phyloP scores from a whole-genome alignment of 2,113 vertebrate genomes.

The Sorex araneus region DNA sequence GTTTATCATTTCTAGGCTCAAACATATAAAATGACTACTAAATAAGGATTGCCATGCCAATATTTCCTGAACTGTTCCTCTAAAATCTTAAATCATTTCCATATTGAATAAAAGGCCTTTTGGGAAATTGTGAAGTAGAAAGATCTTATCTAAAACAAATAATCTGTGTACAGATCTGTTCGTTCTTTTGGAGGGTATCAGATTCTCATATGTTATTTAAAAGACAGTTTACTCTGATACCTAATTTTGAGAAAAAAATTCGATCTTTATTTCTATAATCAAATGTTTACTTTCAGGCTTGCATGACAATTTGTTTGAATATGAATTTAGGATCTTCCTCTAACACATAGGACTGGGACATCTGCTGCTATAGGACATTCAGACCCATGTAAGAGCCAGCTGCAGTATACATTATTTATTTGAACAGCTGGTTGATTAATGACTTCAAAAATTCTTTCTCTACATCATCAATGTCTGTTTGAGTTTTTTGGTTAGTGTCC shows the following conservation, averaged over 20 bases:
- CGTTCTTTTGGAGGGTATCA: background rate
- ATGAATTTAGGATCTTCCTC: conserved; percentile 65
- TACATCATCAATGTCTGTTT: conserved; percentile 29
- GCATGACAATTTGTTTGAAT: conserved; percentile 60
- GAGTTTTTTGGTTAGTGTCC: background rate
- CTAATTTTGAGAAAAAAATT: conserved; percentile 61
- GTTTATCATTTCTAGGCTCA: background rate
- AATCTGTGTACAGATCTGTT: background rate
- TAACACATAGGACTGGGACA: conserved; percentile 77
- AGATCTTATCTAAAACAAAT: conserved; percentile 53
- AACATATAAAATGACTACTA: background rate
- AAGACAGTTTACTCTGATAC: conserved; percentile 34
- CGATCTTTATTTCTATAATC: conserved; percentile 56
- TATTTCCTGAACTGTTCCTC: conserved; percentile 35
- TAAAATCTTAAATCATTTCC: conserved; percentile 35
- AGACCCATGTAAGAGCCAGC: conserved; percentile 68
- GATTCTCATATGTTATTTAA: background rate
- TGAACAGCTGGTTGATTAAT: conserved; percentile 77
- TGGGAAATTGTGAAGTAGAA: background rate
- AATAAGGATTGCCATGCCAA: background rate
- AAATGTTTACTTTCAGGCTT: conserved; percentile 38
- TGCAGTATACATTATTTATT: conserved; percentile 81
- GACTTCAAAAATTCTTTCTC: conserved; percentile 57
- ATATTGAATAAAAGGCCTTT: background rate
- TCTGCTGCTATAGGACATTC: conserved; percentile 75